Evolutionary conservation across 2,797 vertebrate species (phyloP).

Genomic region (Meriones psammophilus): DNA sequence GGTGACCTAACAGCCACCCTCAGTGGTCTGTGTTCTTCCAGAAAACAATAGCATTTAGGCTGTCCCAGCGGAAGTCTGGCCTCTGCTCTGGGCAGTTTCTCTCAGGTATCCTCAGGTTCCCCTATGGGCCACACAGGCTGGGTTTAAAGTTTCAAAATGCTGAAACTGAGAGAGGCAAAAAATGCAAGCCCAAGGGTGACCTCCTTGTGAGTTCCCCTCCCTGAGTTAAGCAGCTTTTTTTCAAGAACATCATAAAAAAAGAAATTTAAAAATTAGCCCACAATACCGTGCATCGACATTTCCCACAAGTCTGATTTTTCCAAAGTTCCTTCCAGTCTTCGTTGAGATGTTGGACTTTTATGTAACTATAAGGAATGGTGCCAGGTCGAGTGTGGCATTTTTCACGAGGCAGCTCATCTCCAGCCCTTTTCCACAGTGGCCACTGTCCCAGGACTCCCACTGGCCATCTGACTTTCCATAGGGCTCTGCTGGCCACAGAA

Average conservation of each 20-base stretch:
- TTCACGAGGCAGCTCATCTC: background rate
- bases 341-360: slow-evolving; percentile 33
- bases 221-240: background rate
- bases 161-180: background rate
- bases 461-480: background rate
- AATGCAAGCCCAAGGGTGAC: background rate
- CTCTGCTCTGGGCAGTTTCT: background rate
- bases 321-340: slow-evolving; percentile 38
- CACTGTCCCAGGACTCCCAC: background rate
- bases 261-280: slow-evolving; percentile 61
- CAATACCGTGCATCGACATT: background rate
- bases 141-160: background rate
- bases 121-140: background rate
- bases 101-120: background rate
- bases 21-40: slow-evolving; percentile 16
- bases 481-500: background rate
- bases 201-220: background rate
- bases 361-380: fast-evolving
- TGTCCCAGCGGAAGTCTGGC: background rate
- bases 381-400: background rate
- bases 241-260: slow-evolving; percentile 24
- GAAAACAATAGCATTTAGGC: background rate
- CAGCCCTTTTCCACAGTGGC: background rate
- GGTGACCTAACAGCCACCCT: background rate
- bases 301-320: slow-evolving; percentile 63